Evolutionary conservation across 2,888 invertebrate genomes (phyloP).

Genomic region (Palloptera scutellata): DNA sequence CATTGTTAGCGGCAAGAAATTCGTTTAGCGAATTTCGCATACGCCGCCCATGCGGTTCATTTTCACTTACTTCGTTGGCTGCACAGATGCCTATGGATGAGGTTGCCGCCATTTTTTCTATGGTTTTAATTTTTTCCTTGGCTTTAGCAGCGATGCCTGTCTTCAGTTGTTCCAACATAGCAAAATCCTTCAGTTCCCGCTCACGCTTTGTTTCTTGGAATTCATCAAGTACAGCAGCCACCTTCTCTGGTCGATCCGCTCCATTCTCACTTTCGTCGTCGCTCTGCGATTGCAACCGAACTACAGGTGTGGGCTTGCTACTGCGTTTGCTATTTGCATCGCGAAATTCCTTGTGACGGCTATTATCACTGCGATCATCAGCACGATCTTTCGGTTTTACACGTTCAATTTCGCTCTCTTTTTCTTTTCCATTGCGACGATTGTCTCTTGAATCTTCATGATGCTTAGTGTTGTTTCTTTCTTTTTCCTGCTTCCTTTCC

Average conservation of each 20-base stretch:
- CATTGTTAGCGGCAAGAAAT: constrained; percentile 62
- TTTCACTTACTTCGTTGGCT: constrained; percentile 55
- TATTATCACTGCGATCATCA: constrained; percentile 14
- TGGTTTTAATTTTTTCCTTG: constrained; percentile 68
- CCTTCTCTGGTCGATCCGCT: constrained; percentile 56
- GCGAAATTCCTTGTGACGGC: constrained; percentile 17
- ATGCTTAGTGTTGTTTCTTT: constrained; percentile 29
- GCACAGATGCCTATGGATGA: constrained; percentile 29
- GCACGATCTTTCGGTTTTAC: constrained; percentile 19
- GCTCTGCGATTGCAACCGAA: constrained; percentile 70
- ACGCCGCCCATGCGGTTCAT: constrained; percentile 34
- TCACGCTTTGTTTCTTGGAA: constrained; percentile 69
- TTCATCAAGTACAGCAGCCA: constrained; percentile 65
- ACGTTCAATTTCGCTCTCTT: constrained; percentile 25
- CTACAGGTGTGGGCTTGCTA: constrained; percentile 63
- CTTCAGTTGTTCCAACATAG: constrained; percentile 72
- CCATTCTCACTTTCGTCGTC: constrained; percentile 71
- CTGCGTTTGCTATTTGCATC: constrained; percentile 25
- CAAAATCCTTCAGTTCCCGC: constrained; percentile 72
- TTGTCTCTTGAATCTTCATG: constrained; percentile 5
- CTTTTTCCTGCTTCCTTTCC: constrained; percentile 26
- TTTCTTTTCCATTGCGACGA: constrained; percentile 12
- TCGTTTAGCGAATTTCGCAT: constrained; percentile 65
- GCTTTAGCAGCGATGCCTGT: constrained; percentile 76
- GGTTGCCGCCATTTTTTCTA: constrained; percentile 66